Percentiles rank a stretch among this genome's conserved stretches.
Evolutionary conservation across 2,113 vertebrate genomes (phyloP).

Genomic region (Rhinolophus ferrumequinum): DNA sequence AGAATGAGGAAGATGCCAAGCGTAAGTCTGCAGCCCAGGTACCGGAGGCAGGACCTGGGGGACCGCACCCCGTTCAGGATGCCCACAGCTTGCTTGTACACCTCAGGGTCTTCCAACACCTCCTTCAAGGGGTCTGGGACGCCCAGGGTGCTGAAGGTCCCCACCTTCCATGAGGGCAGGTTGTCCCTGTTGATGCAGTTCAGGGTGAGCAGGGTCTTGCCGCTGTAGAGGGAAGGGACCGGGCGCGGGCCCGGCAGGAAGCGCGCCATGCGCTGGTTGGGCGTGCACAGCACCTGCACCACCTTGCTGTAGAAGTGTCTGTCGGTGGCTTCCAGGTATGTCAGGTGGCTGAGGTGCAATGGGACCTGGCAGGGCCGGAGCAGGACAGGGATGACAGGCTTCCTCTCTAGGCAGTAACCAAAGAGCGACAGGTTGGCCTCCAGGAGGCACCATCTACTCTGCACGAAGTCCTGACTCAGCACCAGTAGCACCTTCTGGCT

Average conservation of each 20-base stretch:
- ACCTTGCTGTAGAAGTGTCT: constrained; percentile 74
- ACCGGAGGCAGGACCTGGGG: constrained; percentile 56
- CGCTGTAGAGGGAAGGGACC: constrained; percentile 76
- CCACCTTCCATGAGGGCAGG: constrained; percentile 69
- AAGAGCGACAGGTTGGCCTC: constrained; percentile 84
- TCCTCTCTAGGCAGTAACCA: constrained; percentile 80
- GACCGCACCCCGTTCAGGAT: constrained; percentile 73
- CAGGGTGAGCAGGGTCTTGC: constrained; percentile 79
- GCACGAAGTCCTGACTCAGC: constrained; percentile 83
- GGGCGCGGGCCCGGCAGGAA: constrained; percentile 76
- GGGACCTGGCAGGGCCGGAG: constrained; percentile 76
- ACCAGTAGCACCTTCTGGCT: constrained; percentile 85
- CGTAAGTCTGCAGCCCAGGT: neutral
- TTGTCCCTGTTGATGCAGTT: constrained; percentile 72
- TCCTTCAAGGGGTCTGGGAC: constrained; percentile 78
- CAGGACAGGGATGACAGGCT: constrained; percentile 80
- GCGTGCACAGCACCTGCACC: constrained; percentile 74
- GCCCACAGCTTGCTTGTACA: constrained; percentile 71
- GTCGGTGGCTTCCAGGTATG: constrained; percentile 80
- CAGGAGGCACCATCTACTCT: constrained; percentile 84
- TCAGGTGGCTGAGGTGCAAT: constrained; percentile 84
- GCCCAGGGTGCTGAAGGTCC: constrained; percentile 78
- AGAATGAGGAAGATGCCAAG: neutral
- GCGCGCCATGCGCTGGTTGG: constrained; percentile 54
- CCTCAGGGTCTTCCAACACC: constrained; percentile 75